Percentiles rank a stretch among this genome's conserved stretches.
These are phyloP conservation scores for Falco berigora DNA, from an alignment of 2,797 vertebrate genomes.

Conservation along the genomic window DNA sequence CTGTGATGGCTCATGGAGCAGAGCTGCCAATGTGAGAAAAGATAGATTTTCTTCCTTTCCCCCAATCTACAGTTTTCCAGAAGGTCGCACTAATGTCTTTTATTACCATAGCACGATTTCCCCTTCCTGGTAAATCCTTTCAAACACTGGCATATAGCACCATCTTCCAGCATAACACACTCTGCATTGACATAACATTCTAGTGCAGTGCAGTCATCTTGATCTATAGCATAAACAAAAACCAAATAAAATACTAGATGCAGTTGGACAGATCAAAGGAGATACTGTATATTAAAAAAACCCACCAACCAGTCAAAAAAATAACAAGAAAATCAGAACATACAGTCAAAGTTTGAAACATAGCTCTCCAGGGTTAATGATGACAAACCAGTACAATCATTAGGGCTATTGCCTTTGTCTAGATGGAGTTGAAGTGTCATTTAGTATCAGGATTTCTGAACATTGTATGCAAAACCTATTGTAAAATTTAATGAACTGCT, in stretches of 20 bases:
- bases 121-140: conserved; percentile 82
- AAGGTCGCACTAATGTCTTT: background rate
- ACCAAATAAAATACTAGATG: background rate
- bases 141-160: conserved; percentile 77
- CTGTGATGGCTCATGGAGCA: background rate
- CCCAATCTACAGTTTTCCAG: background rate
- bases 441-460: background rate
- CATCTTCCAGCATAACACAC: conserved; percentile 73
- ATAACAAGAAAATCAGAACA: background rate
- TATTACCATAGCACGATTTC: conserved; percentile 81
- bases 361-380: background rate
- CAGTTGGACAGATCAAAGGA: background rate
- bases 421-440: background rate
- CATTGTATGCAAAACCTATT: background rate
- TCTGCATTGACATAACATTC: conserved; percentile 77
- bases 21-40: background rate
- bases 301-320: background rate
- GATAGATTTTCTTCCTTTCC: background rate
- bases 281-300: background rate
- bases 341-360: background rate
- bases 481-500: background rate
- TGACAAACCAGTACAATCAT: background rate
- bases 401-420: background rate
- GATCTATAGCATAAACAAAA: conserved; percentile 72
- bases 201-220: conserved; percentile 76